phyloP scores from a whole-genome alignment of 1,140 invertebrate species.

The Drosophila orosa region DNA sequence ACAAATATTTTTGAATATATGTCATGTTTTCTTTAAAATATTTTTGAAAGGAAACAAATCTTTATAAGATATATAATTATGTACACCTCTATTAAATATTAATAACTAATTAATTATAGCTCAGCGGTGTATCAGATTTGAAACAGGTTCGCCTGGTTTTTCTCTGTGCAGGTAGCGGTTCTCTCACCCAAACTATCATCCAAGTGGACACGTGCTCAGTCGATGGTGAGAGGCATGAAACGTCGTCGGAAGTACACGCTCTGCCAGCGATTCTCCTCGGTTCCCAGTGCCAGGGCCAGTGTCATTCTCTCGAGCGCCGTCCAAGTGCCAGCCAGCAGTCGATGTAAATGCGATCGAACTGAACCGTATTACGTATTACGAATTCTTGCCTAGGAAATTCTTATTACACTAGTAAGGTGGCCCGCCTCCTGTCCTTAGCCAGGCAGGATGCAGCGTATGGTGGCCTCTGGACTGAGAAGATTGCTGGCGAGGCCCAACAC shows the following conservation, averaged over 20 bases:
- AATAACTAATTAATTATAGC: not conserved
- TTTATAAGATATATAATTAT: not conserved
- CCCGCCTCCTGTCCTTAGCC: not conserved
- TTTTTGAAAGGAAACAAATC: no score
- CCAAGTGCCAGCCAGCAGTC: constrained; percentile 18
- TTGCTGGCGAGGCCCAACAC: not conserved
- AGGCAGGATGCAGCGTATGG: constrained; percentile 20
- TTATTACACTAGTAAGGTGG: not conserved
- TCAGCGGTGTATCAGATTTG: not conserved
- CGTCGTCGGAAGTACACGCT: not conserved
- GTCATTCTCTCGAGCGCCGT: constrained; percentile 27
- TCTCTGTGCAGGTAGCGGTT: not conserved
- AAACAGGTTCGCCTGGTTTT: not conserved
- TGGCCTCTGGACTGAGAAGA: constrained; percentile 1
- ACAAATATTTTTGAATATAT: no score
- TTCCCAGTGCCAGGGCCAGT: constrained; percentile 2
- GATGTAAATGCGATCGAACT: constrained; percentile 6
- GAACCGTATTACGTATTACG: constrained; percentile 36
- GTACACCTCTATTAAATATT: not conserved
- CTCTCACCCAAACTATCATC: constrained; percentile 14
- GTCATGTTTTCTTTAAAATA: no score
- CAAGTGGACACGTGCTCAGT: constrained; percentile 9
- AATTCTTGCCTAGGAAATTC: not conserved
- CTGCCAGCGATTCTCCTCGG: not conserved
- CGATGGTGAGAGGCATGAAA: constrained; percentile 21